Base-by-base conservation (phyloP, 37 sponge, comb jelly and placozoan genomes). In the Corticium candelabrum region DNA sequence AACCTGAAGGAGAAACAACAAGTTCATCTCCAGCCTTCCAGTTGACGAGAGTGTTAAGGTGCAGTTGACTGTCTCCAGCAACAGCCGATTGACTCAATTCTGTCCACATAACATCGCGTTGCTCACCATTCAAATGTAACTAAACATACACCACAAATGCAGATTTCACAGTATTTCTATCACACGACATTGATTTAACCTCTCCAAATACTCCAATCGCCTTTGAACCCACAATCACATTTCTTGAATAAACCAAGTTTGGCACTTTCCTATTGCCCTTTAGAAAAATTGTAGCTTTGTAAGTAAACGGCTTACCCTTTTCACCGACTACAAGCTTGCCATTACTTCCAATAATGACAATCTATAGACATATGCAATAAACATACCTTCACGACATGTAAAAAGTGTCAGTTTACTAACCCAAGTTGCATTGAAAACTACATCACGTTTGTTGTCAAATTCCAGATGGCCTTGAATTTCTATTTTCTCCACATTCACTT, bases 141-240 rank as follows among this genome's bases (percentile, higher is more conserved):
- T 90, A 90, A 84, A 84, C 84, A 41, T 21, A 2, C 39, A 85
- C 21, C 4, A 29, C 32, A 37, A 31, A 71, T 7, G 33, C 34
- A n/a, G n/a, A n/a, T n/a, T n/a, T n/a, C n/a, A n/a, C n/a, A n/a
- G n/a, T n/a, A n/a, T n/a, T n/a, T n/a, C n/a, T n/a, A n/a, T n/a
- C n/a, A n/a, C n/a, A n/a, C n/a, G n/a, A n/a, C n/a, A n/a, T n/a
- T n/a, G n/a, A n/a, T n/a, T n/a, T n/a, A n/a, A 86, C 90, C 89
- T 92, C 87, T 76, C 93, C 87, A 77, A 92, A 92, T 35, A 89
- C 77, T 70, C 90, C 93, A 74, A 92, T 69, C 1, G 89, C 89
- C 40, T 92, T 92, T 35, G 89, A 86, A 33, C 93, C 93, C 30
- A 92, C 74, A 29, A 75, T 84, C 40, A 92, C 69, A 27, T 35